Percentiles rank a stretch among this genome's conserved stretches.
Conservation (phyloP, 1,140 invertebrate genomes). For the Pseudomyrmex pallidus region DNA sequence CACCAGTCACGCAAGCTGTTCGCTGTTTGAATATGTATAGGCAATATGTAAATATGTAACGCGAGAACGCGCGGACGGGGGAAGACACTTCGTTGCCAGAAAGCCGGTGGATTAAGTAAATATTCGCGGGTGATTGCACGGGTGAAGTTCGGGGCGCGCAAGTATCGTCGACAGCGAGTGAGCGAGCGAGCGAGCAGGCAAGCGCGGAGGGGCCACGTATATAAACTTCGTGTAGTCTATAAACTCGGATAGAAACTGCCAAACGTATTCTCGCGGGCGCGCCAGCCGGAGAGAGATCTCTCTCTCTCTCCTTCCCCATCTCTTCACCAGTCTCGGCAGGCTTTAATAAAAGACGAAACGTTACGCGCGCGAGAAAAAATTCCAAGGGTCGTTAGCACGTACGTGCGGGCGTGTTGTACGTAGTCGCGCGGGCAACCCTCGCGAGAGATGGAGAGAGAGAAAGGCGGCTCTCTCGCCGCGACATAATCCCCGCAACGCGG, state of each 20-base stretch:
- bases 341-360: conserved; percentile 54
- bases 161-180: conserved; percentile 32
- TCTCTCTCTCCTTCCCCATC: neutral
- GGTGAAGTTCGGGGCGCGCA: conserved; percentile 9
- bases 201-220: neutral
- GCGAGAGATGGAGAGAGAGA: neutral
- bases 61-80: neutral
- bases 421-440: neutral
- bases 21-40: conserved; percentile 50
- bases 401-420: conserved; percentile 3
- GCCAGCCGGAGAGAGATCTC: neutral
- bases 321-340: neutral
- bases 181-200: conserved; percentile 10
- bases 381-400: conserved; percentile 45
- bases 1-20: conserved; percentile 47
- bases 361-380: conserved; percentile 25
- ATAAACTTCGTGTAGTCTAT: conserved; percentile 43
- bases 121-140: conserved; percentile 34
- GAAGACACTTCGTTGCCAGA: conserved; percentile 1
- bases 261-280: conserved; percentile 47
- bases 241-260: conserved; percentile 57
- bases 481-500: conserved; percentile 22
- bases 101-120: conserved; percentile 42
- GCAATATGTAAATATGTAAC: conserved; percentile 47
- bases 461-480: conserved; percentile 16